These are phyloP conservation scores for Lagocephalus sceleratus DNA, from an alignment of 2,797 vertebrate genomes.

Conservation along the genomic window DNA sequence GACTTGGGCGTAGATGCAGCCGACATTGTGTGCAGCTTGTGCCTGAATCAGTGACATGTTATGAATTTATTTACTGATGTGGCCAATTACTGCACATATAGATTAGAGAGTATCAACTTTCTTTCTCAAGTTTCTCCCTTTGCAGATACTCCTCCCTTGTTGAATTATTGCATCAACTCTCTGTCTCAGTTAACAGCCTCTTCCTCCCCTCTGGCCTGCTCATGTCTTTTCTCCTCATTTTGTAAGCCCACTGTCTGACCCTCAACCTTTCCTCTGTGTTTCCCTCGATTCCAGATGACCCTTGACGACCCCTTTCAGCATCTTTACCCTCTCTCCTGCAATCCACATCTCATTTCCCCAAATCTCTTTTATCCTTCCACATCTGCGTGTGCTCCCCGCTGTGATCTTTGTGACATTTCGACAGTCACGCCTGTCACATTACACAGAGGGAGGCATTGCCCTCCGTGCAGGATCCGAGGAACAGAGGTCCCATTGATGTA, in stretches of 20 bases:
- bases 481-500: slow-evolving; percentile 40
- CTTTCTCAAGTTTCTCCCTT: slow-evolving; percentile 9
- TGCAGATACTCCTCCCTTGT: slow-evolving; percentile 8
- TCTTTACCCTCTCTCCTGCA: slow-evolving; percentile 1
- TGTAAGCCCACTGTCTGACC: slow-evolving; percentile 41
- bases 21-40: no score
- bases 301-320: slow-evolving; percentile 14
- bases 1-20: neutral
- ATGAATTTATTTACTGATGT: slow-evolving; percentile 35
- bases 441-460: slow-evolving; percentile 25
- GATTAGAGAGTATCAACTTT: slow-evolving; percentile 23
- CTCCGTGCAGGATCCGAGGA: slow-evolving; percentile 16
- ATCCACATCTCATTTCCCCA: slow-evolving; percentile 46
- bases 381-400: slow-evolving; percentile 26
- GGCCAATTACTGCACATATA: slow-evolving; percentile 33
- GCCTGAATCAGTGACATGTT: slow-evolving; percentile 15
- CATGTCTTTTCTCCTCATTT: slow-evolving; percentile 12
- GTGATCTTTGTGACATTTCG: slow-evolving; percentile 72
- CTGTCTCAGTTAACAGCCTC: slow-evolving; percentile 6
- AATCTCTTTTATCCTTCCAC: slow-evolving; percentile 41
- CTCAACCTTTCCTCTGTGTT: slow-evolving; percentile 15
- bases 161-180: slow-evolving; percentile 18
- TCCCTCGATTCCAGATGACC: slow-evolving; percentile 4
- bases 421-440: slow-evolving; percentile 65
- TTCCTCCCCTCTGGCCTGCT: slow-evolving; percentile 7